Evolutionary conservation across 2,797 vertebrate species (phyloP).

Genomic region (Prionace glauca): DNA sequence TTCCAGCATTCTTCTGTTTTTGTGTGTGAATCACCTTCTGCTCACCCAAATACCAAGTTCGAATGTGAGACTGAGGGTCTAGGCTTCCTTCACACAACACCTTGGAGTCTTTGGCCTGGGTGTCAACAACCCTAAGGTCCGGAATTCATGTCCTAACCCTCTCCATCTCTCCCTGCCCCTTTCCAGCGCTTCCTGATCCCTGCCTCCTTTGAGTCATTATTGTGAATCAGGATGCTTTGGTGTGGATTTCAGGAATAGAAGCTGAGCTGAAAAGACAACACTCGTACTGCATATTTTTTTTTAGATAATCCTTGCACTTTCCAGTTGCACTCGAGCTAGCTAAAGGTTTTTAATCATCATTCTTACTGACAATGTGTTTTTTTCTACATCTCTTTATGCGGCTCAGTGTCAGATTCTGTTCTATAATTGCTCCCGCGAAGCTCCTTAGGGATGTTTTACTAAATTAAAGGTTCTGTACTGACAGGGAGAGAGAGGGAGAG

Average conservation of each 20-base stretch:
- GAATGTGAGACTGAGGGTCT: too few relatives aligned
- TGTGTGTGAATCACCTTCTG: too few relatives aligned
- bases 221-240: not conserved
- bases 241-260: not conserved
- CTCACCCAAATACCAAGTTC: too few relatives aligned
- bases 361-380: not conserved
- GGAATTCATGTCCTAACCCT: not conserved
- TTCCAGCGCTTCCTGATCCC: not conserved
- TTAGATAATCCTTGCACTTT: not conserved
- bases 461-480: not conserved
- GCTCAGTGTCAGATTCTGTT: not conserved
- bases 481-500: not conserved
- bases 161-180: not conserved
- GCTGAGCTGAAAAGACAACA: not conserved
- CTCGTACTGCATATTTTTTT: not conserved
- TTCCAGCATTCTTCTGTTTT: too few relatives aligned
- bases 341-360: not conserved
- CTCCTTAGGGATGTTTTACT: not conserved
- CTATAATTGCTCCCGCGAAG: not conserved
- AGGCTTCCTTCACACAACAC: too few relatives aligned
- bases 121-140: not conserved
- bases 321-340: not conserved
- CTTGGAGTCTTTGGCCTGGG: too few relatives aligned
- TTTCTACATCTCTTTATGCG: not conserved
- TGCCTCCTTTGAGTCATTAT: not conserved